Conservation (phyloP, 2,888 invertebrate genomes). For the Conistra vaccinii region DNA sequence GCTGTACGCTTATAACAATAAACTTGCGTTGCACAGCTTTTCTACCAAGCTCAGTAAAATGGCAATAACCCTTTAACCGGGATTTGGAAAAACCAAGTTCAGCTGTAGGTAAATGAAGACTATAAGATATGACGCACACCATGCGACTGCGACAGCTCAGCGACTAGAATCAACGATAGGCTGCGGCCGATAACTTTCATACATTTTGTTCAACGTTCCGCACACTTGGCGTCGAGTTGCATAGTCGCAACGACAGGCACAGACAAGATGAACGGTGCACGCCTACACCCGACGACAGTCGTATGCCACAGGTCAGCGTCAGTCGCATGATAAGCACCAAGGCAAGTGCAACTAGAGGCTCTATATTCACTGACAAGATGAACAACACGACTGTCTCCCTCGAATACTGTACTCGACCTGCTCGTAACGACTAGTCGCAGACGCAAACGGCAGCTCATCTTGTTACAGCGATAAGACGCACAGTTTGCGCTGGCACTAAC, state of each 20-base stretch:
- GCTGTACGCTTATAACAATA: not conserved
- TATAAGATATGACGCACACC: not conserved
- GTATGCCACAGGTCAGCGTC: too few species aligned
- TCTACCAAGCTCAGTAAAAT: conserved; percentile 1
- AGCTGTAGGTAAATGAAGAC: not conserved
- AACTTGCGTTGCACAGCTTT: not conserved
- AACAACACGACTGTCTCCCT: too few species aligned
- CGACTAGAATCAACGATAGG: not conserved
- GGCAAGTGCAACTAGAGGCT: too few species aligned
- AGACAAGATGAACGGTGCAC: too few species aligned
- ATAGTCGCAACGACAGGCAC: too few species aligned
- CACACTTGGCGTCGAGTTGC: not conserved
- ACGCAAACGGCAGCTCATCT: not conserved
- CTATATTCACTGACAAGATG: too few species aligned
- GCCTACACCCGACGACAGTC: too few species aligned
- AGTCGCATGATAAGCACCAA: too few species aligned
- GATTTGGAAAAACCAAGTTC: conserved; percentile 6
- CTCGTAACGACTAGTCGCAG: not conserved
- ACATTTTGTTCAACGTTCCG: not conserved
- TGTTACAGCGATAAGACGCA: not conserved
- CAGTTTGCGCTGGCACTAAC: not conserved
- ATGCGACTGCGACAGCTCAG: not conserved
- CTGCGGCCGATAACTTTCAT: not conserved
- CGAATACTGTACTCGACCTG: not conserved
- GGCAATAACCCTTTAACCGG: not conserved